Evolutionary conservation across 2,888 invertebrate species (phyloP).

Genomic region (Sesia apiformis): DNA sequence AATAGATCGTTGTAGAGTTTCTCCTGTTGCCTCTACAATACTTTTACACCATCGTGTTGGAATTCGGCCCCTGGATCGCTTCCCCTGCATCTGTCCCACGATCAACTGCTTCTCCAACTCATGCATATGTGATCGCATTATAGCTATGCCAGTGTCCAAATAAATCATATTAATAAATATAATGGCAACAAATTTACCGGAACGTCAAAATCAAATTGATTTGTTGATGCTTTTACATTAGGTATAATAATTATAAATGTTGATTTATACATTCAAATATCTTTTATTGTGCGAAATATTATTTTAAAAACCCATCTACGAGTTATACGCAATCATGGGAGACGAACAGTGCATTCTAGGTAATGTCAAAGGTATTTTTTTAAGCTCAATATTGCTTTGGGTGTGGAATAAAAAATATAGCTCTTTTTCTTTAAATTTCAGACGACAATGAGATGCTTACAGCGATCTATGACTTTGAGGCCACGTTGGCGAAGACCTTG

Average conservation of each 20-base stretch:
- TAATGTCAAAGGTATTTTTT: constrained; percentile 9
- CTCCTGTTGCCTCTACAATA: no score
- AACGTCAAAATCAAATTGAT: no score
- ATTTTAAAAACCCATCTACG: constrained; percentile 2
- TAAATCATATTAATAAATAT: no score
- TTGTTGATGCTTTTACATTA: no score
- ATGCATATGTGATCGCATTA: no score
- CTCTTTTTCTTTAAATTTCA: constrained; percentile 34
- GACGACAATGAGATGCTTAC: constrained; percentile 87
- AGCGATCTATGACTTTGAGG: constrained; percentile 88
- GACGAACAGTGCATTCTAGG: constrained; percentile 30
- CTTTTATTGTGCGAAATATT: constrained; percentile 5
- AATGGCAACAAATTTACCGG: no score
- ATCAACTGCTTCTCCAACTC: no score
- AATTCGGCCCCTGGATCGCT: no score
- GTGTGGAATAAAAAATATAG: constrained; percentile 13
- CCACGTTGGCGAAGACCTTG: constrained; percentile 87
- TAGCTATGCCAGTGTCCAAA: no score
- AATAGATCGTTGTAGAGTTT: no score
- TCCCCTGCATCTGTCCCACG: no score
- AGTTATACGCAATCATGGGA: constrained; percentile 26
- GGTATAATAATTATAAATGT: background rate
- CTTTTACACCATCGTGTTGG: no score
- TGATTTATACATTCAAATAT: background rate
- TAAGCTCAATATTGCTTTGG: constrained; percentile 3